Base-by-base conservation (phyloP, 2,797 vertebrate genomes). In the Scleropages formosus region DNA sequence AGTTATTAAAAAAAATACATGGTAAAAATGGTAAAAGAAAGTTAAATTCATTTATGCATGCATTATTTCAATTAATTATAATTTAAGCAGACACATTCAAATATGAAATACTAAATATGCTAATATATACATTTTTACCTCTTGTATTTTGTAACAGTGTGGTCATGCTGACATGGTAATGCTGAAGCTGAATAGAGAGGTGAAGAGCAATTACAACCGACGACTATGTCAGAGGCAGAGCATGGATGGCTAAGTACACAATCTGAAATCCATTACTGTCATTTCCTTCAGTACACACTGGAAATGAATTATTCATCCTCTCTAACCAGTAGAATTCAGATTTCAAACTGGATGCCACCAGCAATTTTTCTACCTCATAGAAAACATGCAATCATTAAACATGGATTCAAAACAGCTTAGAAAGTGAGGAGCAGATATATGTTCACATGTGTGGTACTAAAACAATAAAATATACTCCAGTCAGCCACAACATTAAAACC, bases 231-330 rank as follows among this genome's bases (percentile, higher is more conserved):
- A 75, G 69, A 65, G 77, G 87, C 78, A 83, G 70, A 77, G 69
- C 69, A 12, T 12, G 77, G 84, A 27, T 18, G 76, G 77, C 63
- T 77, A 78, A 80, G 53, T 78, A 78, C 73, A 80, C 53, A 59
- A 47, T 74, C 59, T 73, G 27, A 82, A 81, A 76, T 79, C 85
- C 83, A 87, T 84, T 86, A 89, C 75, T 80, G 80, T 83, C 80
- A 82, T 73, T 80, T 78, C 82, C 77, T 44, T 10, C 82, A 79
- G 68, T 47, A 77, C 76, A 11, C 56, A 79, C 71, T 65, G 80
- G 73, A 65, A 80, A 86, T 90, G 77, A 88, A 84, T 84, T 85
- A 83, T 87, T 79, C 79, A 89, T 86, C 63, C 84, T 85, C 80
- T 85, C 78, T 6, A 69, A 74, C 69, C 75, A 82, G 83, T 82